These are phyloP conservation scores for Ia io DNA, from an alignment of 2,113 vertebrate genomes.

Conservation along the genomic window DNA sequence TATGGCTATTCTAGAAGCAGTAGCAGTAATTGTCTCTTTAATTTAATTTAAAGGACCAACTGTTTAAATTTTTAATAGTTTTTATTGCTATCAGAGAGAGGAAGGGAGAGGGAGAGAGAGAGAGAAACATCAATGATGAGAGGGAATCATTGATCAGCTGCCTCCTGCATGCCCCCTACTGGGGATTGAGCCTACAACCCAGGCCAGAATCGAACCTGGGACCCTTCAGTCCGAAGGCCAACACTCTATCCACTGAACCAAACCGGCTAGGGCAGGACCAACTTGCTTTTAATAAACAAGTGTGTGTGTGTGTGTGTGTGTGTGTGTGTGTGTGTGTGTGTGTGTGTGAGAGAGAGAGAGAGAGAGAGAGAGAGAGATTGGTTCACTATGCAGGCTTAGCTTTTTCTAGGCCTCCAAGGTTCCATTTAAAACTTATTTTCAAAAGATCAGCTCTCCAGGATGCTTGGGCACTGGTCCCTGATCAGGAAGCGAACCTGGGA, in stretches of 20 bases:
- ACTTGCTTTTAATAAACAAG: neutral
- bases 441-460: neutral
- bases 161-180: too few relatives aligned
- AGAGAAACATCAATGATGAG: too few relatives aligned
- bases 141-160: too few relatives aligned
- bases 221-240: too few relatives aligned
- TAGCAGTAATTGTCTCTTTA: neutral
- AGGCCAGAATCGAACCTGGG: too few relatives aligned
- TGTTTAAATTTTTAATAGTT: neutral
- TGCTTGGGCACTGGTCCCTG: neutral
- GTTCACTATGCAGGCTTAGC: neutral
- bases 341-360: too few relatives aligned
- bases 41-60: neutral
- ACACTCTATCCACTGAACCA: too few relatives aligned
- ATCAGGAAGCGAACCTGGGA: neutral
- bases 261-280: neutral
- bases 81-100: too few relatives aligned
- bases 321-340: neutral
- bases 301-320: neutral
- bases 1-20: constrained; percentile 26
- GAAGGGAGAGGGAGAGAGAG: too few relatives aligned
- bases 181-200: too few relatives aligned
- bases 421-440: constrained; percentile 24
- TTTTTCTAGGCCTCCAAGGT: neutral
- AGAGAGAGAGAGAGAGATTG: neutral